A percentile compares a stretch with the other conserved stretches of the same genome.
Evolutionary conservation across 2,113 vertebrate genomes (phyloP).

Genomic region (Benthochromis sp.): DNA sequence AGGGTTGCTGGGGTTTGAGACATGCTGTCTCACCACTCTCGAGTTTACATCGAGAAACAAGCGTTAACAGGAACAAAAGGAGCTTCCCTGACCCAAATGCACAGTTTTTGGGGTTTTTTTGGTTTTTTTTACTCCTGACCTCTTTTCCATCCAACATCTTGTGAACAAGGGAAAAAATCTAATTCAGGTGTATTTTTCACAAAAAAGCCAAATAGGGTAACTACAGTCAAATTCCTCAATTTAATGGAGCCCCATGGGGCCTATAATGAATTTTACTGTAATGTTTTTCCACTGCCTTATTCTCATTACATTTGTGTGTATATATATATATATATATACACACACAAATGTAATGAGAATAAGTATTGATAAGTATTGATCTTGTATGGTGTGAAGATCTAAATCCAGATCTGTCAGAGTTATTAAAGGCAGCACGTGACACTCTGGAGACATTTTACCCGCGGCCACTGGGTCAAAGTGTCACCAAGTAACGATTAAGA

Average conservation of each 20-base stretch:
- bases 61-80: background rate
- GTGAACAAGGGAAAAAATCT: background rate
- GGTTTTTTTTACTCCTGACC: background rate
- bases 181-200: background rate
- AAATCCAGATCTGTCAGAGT: slow-evolving; percentile 26
- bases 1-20: background rate
- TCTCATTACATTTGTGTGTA: background rate
- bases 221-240: background rate
- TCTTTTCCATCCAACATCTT: background rate
- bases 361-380: slow-evolving; percentile 30
- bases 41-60: background rate
- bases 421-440: slow-evolving; percentile 38
- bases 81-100: slow-evolving; percentile 15
- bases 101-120: background rate
- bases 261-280: background rate
- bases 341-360: too few relatives aligned
- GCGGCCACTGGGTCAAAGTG: slow-evolving; percentile 50
- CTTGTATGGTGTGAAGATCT: background rate
- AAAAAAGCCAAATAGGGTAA: background rate
- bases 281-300: background rate
- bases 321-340: background rate
- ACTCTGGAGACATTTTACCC: slow-evolving; percentile 58
- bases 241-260: background rate
- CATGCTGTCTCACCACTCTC: background rate
- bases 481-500: slow-evolving; percentile 64